Evolutionary conservation across 2,113 vertebrate genomes (phyloP).

Genomic region (Scolopax mira): DNA sequence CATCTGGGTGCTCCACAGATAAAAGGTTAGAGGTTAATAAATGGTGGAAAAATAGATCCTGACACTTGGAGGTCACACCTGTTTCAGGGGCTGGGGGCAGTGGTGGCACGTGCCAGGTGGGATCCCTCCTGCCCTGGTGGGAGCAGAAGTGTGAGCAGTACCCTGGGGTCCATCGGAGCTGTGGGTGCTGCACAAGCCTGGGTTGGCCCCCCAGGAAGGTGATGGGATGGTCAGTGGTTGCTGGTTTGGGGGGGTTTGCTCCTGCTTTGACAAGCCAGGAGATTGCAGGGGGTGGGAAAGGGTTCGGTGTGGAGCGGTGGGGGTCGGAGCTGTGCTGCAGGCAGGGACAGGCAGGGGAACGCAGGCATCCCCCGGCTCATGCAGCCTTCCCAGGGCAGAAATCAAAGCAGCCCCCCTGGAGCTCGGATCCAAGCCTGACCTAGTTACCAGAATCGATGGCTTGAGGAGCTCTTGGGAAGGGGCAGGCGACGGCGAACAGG

Average conservation of each 20-base stretch:
- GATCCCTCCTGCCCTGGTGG: constrained; percentile 25
- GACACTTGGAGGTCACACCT: constrained; percentile 55
- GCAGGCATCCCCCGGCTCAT: neutral
- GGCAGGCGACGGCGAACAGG: accelerated
- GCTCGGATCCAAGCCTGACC: neutral
- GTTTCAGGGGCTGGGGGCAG: constrained; percentile 9
- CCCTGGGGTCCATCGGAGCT: accelerated
- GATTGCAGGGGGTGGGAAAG: neutral
- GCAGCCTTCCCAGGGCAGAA: neutral
- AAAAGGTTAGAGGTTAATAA: constrained; percentile 63
- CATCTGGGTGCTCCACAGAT: neutral
- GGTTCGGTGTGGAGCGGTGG: accelerated
- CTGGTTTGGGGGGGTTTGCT: neutral
- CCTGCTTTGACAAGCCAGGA: neutral
- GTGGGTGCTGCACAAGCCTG: neutral
- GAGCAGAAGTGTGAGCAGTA: neutral
- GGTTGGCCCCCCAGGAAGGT: neutral
- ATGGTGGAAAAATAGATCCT: neutral
- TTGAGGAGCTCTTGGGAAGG: neutral
- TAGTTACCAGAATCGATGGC: neutral
- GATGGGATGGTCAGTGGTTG: neutral
- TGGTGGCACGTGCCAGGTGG: accelerated
- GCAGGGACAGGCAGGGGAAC: neutral
- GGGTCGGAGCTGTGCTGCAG: neutral
- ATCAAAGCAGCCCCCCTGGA: neutral